Percentiles rank a stretch among this genome's conserved stretches.
Conservation (phyloP, 2,888 invertebrate genomes). For the Schizotus pectinicornis region DNA sequence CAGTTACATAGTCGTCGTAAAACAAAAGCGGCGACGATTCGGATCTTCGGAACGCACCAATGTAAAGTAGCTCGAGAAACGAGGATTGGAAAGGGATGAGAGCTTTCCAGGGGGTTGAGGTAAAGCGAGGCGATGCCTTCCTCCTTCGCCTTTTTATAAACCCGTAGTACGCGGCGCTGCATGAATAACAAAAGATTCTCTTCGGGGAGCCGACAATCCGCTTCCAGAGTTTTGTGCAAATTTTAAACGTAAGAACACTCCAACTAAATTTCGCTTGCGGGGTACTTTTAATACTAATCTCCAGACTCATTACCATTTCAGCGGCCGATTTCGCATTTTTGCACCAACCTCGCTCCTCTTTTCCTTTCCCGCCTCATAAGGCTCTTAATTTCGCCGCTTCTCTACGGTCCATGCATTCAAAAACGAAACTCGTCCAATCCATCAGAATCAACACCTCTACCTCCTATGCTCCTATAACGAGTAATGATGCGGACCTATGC, state of each 20-base stretch:
- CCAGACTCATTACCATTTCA: conserved; percentile 42
- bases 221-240: conserved; percentile 49
- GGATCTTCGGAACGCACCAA: conserved; percentile 29
- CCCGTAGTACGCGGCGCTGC: conserved; percentile 49
- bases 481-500: too few relatives aligned
- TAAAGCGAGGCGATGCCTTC: conserved; percentile 36
- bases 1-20: conserved; percentile 18
- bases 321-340: conserved; percentile 20
- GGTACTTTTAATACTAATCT: conserved; percentile 41
- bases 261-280: conserved; percentile 40
- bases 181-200: conserved; percentile 55
- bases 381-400: too few relatives aligned
- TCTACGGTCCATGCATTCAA: background rate
- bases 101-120: conserved; percentile 31
- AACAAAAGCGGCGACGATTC: conserved; percentile 34
- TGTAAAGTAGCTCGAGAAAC: conserved; percentile 35
- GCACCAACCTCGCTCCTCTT: conserved; percentile 3
- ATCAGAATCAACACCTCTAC: too few relatives aligned
- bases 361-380: background rate
- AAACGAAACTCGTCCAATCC: too few relatives aligned
- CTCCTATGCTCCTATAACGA: too few relatives aligned
- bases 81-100: conserved; percentile 31
- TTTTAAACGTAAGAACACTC: conserved; percentile 43
- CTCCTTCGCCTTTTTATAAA: conserved; percentile 49
- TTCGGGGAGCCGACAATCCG: conserved; percentile 45